Evolutionary conservation across 2,797 vertebrate species (phyloP).

Genomic region (Valencia hispanica): DNA sequence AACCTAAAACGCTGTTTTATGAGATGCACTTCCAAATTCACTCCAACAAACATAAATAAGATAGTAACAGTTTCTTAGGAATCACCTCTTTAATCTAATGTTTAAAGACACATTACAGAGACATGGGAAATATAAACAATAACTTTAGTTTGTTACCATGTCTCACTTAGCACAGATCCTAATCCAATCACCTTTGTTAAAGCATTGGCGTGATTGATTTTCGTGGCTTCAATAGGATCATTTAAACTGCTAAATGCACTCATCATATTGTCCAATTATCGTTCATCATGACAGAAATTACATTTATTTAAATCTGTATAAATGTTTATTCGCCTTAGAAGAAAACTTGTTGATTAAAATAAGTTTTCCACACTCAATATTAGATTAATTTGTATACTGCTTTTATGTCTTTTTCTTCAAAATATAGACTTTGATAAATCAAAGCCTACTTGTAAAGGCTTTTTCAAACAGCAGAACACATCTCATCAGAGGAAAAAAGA

Average conservation of each 20-base stretch:
- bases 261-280: background rate
- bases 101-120: slow-evolving; percentile 4
- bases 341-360: background rate
- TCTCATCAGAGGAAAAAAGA: background rate
- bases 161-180: background rate
- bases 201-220: background rate
- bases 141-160: background rate
- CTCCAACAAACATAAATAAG: slow-evolving; percentile 3
- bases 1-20: slow-evolving; percentile 6
- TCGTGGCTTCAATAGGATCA: background rate
- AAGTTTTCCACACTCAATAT: background rate
- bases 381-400: background rate
- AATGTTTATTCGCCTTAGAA: background rate
- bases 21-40: background rate
- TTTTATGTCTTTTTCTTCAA: background rate
- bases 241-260: background rate
- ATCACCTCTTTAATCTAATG: slow-evolving; percentile 8
- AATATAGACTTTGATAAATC: background rate
- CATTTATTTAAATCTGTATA: background rate
- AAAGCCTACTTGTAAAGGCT: too few relatives aligned
- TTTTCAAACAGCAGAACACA: background rate
- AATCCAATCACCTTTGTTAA: background rate
- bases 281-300: background rate
- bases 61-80: background rate
- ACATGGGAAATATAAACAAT: background rate